Base-by-base conservation (phyloP, 35 echinoderm and acorn worm genomes). In the Stichopus chloronotus region DNA sequence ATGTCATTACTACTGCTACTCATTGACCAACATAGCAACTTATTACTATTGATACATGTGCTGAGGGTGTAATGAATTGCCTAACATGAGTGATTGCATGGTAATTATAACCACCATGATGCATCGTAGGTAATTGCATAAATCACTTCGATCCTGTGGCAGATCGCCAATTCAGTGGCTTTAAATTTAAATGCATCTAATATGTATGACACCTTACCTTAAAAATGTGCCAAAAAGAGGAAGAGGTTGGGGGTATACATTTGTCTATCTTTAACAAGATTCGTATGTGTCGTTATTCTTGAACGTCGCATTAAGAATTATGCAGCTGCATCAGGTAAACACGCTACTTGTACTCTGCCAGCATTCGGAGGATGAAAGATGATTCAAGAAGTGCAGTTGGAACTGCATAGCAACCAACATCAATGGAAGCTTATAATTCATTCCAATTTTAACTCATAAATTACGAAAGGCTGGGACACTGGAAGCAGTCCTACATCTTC, bases 401-500 rank as follows among this genome's bases (percentile, higher is more conserved):
- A 74, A 74, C 17, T 74, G 69, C 69, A n/a, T 74, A 74, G 69
- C 69, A 74, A 74, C 69, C 69, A 74, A n/a, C 19, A 74, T 74
- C 69, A 74, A 74, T 74, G 69, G 69, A 74, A 74, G 13, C 69
- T 72, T 74, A 74, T 74, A 74, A 74, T 74, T 74, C 69, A 74
- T 74, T 74, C 69, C 69, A 74, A 20, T 74, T 74, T 74, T 74
- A 20, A 74, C 69, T 74, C 69, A 74, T 74, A 74, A 74, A 74
- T 74, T 74, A 74, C n/a, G 17, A 74, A 74, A 74, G 69, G 69
- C 69, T 16, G n/a, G 69, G 69, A 74, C n/a, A 74, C 69, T 74
- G 69, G 13, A 74, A n/a, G 69, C 69, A 74, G 4, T n/a, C 17
- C 11, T n/a, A 20, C 69, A n/a, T 72, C 30, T 43, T 43, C 61